Evolutionary conservation across 2,113 vertebrate species (phyloP).

Genomic region (Sebastes fasciatus): DNA sequence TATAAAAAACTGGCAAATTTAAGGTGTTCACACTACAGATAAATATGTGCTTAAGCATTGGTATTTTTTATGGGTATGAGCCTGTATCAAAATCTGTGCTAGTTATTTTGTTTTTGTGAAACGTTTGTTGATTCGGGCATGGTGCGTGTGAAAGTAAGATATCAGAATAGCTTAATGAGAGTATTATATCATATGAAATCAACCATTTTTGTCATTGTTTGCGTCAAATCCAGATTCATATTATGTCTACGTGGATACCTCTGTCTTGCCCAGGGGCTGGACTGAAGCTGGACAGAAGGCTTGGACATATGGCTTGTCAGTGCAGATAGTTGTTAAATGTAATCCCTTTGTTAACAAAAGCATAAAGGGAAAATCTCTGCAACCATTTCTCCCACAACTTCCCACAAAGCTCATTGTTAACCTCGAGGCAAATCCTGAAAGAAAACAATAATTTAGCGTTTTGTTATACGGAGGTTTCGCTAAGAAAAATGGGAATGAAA

Average conservation of each 20-base stretch:
- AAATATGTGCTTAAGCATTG: constrained; percentile 45
- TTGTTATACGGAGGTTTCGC: constrained; percentile 13
- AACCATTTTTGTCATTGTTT: neutral
- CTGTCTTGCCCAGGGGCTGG: constrained; percentile 2
- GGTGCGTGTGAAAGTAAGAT: constrained; percentile 20
- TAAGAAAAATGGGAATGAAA: constrained; percentile 35
- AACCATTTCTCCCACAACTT: neutral
- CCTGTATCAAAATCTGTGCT: constrained; percentile 42
- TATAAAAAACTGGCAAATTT: neutral
- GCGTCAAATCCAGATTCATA: constrained; percentile 27
- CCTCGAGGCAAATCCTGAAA: constrained; percentile 32
- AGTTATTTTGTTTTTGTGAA: constrained; percentile 37
- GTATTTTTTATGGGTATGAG: constrained; percentile 28
- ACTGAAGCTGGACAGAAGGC: constrained; percentile 41
- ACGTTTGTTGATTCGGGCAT: constrained; percentile 28
- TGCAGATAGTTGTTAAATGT: constrained; percentile 37
- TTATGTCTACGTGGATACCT: constrained; percentile 20
- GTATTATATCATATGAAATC: constrained; percentile 14
- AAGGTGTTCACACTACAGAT: constrained; percentile 20
- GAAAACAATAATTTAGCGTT: constrained; percentile 48
- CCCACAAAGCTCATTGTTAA: neutral
- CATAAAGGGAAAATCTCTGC: constrained; percentile 1
- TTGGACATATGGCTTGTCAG: constrained; percentile 49
- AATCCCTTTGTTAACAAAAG: constrained; percentile 9
- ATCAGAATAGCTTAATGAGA: neutral